Evolutionary conservation across 2,113 vertebrate species (phyloP), one percentile per base, ranked within the genome.

Genomic region (Oenanthe melanoleuca): DNA sequence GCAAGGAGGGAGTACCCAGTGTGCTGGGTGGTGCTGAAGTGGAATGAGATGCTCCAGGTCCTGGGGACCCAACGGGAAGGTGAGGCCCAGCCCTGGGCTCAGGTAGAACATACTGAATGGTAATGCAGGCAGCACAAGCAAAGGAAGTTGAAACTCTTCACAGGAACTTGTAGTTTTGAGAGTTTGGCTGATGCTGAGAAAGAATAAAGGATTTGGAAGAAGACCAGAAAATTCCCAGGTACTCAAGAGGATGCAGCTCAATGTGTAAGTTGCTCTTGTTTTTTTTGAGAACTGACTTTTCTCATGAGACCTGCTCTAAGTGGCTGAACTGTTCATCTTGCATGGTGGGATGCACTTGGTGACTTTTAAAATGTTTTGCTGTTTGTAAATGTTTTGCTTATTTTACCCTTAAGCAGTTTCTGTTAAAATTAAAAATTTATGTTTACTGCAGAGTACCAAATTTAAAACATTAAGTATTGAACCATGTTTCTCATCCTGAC

Each of bases 321-420:
- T 69, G 66, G n/a, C 19, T 65, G 47, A 74, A 70, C 61, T 80
- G 37, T 42, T 79, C 13, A 17, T 65, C 20, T 69, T 1, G 0
- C 11, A 11, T 18, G 15, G 21, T 61, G 40, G 34, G 8, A 65
- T 91, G 40, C 45, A 74, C 49, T 67, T 26, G 22, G 26, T 80
- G 42, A 71, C 26, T 56, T 81, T 67, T 60, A 17, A 73, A 69
- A 61, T 18, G 6, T n/a, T 88, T 88, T 88, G 55, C 44, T 49
- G 12, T 15, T 60, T 75, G 37, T 11, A 86, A 83, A 45, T 11
- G 20, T 66, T 89, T 83, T 80, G 29, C 26, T 63, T 74, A 29
- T 63, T 94, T 88, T 90, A 56, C 56, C 42, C 33, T 70, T 49
- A 60, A 89, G 47, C 66, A 55, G 14, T 45, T 95, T 96, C 49